These are phyloP conservation scores for Ceratina australensis DNA, from an alignment of 1,140 invertebrate species.

Conservation along the genomic window DNA sequence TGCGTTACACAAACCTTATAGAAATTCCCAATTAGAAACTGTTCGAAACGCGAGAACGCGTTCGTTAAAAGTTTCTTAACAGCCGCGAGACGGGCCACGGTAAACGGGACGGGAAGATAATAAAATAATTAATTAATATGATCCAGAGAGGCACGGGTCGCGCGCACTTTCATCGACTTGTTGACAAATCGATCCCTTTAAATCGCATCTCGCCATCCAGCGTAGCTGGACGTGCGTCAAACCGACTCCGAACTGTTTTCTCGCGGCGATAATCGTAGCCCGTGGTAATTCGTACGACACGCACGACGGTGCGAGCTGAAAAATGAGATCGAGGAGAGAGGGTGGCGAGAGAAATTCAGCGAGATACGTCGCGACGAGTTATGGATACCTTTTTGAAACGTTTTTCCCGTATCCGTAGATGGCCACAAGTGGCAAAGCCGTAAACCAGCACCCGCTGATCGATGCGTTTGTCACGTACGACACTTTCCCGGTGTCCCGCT, in stretches of 20 bases:
- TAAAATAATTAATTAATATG: constrained; percentile 37
- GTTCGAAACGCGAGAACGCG: background rate
- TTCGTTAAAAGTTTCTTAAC: too few species aligned
- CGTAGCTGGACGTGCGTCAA: constrained; percentile 29
- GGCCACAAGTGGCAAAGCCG: constrained; percentile 72
- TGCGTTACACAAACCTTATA: too few species aligned
- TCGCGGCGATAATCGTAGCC: background rate
- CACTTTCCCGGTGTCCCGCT: constrained; percentile 34
- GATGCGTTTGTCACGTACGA: constrained; percentile 65
- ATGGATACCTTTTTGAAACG: constrained; percentile 55
- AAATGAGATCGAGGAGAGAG: background rate
- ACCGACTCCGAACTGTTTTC: background rate
- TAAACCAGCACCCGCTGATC: constrained; percentile 65
- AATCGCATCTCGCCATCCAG: constrained; percentile 37
- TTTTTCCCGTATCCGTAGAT: constrained; percentile 56
- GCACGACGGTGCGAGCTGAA: background rate
- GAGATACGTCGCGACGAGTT: constrained; percentile 2
- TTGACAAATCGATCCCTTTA: constrained; percentile 68
- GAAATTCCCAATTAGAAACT: background rate
- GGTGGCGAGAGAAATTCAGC: constrained; percentile 23
- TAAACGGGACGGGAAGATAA: background rate
- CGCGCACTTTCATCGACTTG: constrained; percentile 65
- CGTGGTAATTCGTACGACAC: background rate
- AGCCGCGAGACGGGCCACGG: too few species aligned
- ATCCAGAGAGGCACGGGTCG: constrained; percentile 34